Evolutionary conservation across 2,888 invertebrate species (phyloP), one percentile per base, ranked within the genome.

Genomic region (Pristionchus exspectatus): DNA sequence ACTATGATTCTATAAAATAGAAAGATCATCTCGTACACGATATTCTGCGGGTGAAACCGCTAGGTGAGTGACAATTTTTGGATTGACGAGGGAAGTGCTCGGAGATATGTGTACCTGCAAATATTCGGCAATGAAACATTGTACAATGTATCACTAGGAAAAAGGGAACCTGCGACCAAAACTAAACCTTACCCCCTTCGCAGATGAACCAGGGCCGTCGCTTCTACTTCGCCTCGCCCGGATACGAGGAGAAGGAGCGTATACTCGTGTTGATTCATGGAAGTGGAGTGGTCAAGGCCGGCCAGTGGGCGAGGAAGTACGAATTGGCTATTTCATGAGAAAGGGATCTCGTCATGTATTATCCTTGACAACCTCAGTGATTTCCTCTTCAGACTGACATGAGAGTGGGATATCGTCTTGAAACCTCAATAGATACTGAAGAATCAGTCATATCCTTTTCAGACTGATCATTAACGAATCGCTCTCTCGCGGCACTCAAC

Each of bases 381-480:
- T 74, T 16, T 9, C 12, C 74, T 30, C 16, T 74, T 12, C 88
- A 97, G 97, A 87, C 95, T 97, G 74, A 97, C 38, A 38, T 38
- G 38, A 38, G 38, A 38, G 38, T 38, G 38, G 38, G 38, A 5
- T 5, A n/a, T n/a, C 9, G n/a, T 18, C 74, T 18, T 18, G 21
- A 18, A 12, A n/a, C 38, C 16, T 21, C 21, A 38, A 7, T 50
- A 9, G 44, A 50, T 50, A 50, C 44, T 9, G 9, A 50, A 9
- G 44, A 50, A 9, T 50, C 44, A 12, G 44, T 7, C 0, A 50
- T 74, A 12, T 9, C 12, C 74, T 14, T 38, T 74, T 12, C 88
- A 97, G 97, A 87, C 95, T 97, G 74, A 97, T 97, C 86, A 97
- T 97, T 74, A 97, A 97, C 95, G 97, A 97, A 92, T 96, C 96